Conservation (phyloP, 2,888 invertebrate genomes). For the Tupiocoris notatus region DNA sequence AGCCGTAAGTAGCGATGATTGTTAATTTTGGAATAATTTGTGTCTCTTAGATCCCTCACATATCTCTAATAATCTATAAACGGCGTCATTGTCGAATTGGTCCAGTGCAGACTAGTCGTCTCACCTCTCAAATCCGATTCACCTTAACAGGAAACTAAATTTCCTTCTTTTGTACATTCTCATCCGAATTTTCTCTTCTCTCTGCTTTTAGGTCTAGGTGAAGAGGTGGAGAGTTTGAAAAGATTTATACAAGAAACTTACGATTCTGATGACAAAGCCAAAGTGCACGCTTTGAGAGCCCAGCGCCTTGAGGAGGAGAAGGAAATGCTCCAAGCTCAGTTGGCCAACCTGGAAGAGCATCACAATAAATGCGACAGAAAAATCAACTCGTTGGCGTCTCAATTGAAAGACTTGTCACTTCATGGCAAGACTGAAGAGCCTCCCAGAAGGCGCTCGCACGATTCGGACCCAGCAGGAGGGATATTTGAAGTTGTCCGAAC, state of each 20-base stretch:
- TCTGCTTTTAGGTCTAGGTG: neutral
- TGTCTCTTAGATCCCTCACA: too few relatives aligned
- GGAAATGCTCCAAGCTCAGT: slow-evolving; percentile 23
- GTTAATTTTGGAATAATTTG: too few relatives aligned
- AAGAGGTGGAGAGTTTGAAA: neutral
- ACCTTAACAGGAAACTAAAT: too few relatives aligned
- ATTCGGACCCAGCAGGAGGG: neutral
- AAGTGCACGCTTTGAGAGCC: neutral
- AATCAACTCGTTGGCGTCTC: neutral
- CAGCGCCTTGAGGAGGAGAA: slow-evolving; percentile 11
- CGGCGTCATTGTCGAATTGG: too few relatives aligned
- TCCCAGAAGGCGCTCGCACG: neutral
- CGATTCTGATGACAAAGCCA: neutral
- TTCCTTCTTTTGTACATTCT: too few relatives aligned
- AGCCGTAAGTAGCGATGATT: neutral
- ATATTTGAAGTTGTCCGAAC: slow-evolving; percentile 20
- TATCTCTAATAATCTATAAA: too few relatives aligned
- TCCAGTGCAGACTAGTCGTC: too few relatives aligned
- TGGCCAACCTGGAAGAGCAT: slow-evolving; percentile 23
- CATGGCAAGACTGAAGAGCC: neutral
- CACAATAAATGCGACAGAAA: slow-evolving; percentile 16
- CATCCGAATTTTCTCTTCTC: too few relatives aligned
- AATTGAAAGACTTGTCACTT: slow-evolving; percentile 7
- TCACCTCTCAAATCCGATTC: too few relatives aligned
- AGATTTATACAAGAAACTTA: neutral